A percentile compares a stretch with the other conserved stretches of the same genome.
Conservation (phyloP, 2,797 vertebrate genomes). For the Stomatorhinus walkeri region DNA sequence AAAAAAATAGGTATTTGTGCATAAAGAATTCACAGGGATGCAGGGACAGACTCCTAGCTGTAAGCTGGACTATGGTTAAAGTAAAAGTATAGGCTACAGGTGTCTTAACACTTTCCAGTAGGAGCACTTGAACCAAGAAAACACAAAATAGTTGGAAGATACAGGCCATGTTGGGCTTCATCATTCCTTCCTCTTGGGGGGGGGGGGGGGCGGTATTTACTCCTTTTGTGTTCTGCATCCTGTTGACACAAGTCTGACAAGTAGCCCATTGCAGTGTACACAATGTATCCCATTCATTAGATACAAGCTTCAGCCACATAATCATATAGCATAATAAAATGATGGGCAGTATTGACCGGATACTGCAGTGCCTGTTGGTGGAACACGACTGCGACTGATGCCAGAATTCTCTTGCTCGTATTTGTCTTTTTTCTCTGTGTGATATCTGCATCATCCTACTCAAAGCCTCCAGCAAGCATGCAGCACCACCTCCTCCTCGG, state of each 20-base stretch:
- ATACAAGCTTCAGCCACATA: not conserved
- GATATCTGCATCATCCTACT: not conserved
- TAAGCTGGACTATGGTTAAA: slow-evolving; percentile 47
- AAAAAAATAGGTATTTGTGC: slow-evolving; percentile 49
- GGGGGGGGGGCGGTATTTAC: not conserved
- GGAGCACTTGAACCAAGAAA: slow-evolving; percentile 46
- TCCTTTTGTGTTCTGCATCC: not conserved
- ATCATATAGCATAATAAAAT: not conserved
- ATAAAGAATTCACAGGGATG: slow-evolving; percentile 65
- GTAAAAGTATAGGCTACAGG: slow-evolving; percentile 51
- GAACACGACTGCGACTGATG: not conserved
- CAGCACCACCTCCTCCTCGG: not conserved
- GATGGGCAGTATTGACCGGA: not conserved
- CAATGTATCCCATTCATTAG: not conserved
- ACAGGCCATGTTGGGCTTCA: slow-evolving; percentile 28
- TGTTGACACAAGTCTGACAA: not conserved
- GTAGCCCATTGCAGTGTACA: not conserved
- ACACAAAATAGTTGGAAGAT: not conserved
- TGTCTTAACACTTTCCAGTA: slow-evolving; percentile 60
- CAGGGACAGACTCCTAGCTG: slow-evolving; percentile 38
- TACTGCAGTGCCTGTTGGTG: not conserved
- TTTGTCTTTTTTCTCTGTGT: not conserved
- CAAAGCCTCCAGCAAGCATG: not conserved
- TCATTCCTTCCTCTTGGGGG: slow-evolving; percentile 10
- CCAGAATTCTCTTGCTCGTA: not conserved